Conservation (phyloP, 1,140 invertebrate species). For the Cydia amplana region DNA sequence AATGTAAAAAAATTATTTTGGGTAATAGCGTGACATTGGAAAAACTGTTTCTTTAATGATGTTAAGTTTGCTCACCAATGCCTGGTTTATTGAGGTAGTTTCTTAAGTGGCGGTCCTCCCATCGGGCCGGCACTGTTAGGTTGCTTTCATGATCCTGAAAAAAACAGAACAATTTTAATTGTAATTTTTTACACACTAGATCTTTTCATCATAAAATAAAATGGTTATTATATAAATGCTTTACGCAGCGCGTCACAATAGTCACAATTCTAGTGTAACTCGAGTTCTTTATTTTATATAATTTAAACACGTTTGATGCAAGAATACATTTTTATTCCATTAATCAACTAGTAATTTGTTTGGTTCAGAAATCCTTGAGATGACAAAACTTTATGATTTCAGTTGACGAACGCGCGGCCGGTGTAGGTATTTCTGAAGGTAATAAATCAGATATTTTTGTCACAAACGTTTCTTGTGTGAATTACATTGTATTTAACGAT, state of each 20-base stretch:
- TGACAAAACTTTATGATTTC: slow-evolving; percentile 26
- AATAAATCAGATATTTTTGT: slow-evolving; percentile 31
- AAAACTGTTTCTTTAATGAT: neutral
- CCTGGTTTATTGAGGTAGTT: slow-evolving; percentile 83
- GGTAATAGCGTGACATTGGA: no score
- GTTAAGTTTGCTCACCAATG: slow-evolving; percentile 79
- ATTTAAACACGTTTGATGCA: neutral
- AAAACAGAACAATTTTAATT: slow-evolving; percentile 38
- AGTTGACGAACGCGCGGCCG: slow-evolving; percentile 12
- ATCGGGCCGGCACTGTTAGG: slow-evolving; percentile 83
- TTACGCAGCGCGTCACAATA: neutral
- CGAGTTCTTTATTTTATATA: neutral
- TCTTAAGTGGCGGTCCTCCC: slow-evolving; percentile 85
- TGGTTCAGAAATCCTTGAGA: slow-evolving; percentile 26
- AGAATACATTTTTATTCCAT: neutral
- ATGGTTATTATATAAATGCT: neutral
- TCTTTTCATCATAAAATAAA: no score
- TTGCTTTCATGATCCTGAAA: slow-evolving; percentile 82
- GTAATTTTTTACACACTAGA: no score
- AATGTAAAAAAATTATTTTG: no score
- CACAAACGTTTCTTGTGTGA: slow-evolving; percentile 20
- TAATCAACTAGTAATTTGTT: neutral
- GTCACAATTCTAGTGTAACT: neutral
- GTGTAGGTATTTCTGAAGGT: slow-evolving; percentile 23
- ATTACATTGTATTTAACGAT: slow-evolving; percentile 31